Percentiles rank a stretch among this genome's conserved stretches.
These are phyloP conservation scores for Loris lydekkerianus DNA, from an alignment of 2,797 vertebrate genomes.

Conservation along the genomic window DNA sequence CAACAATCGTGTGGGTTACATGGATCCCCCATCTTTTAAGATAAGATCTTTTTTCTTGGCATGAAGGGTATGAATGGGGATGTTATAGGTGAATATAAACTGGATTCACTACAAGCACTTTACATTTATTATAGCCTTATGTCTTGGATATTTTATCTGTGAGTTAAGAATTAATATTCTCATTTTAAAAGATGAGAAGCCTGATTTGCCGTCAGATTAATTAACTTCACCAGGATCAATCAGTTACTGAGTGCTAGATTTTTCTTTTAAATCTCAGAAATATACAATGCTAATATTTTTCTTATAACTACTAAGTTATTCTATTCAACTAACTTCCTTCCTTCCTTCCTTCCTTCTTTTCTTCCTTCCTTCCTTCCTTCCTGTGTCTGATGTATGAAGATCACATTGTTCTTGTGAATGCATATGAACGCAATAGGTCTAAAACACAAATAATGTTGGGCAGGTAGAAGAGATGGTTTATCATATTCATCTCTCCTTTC, in stretches of 20 bases:
- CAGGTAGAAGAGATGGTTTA: neutral
- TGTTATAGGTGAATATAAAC: neutral
- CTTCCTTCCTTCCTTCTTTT: neutral
- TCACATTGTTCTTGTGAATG: neutral
- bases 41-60: neutral
- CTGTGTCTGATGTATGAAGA: neutral
- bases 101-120: neutral
- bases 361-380: neutral
- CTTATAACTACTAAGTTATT: neutral
- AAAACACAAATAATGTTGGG: neutral
- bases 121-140: neutral
- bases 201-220: conserved; percentile 14
- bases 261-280: neutral
- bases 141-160: neutral
- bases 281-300: neutral
- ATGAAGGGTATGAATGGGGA: neutral
- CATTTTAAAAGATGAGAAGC: conserved; percentile 48
- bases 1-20: neutral
- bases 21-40: neutral
- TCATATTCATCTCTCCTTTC: neutral
- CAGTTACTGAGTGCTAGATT: neutral
- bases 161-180: neutral
- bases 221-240: neutral
- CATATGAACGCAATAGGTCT: neutral
- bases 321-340: neutral